Percentiles rank a stretch among this genome's conserved stretches.
Evolutionary conservation across 2,888 invertebrate genomes (phyloP).

Genomic region (Polietes domitor): DNA sequence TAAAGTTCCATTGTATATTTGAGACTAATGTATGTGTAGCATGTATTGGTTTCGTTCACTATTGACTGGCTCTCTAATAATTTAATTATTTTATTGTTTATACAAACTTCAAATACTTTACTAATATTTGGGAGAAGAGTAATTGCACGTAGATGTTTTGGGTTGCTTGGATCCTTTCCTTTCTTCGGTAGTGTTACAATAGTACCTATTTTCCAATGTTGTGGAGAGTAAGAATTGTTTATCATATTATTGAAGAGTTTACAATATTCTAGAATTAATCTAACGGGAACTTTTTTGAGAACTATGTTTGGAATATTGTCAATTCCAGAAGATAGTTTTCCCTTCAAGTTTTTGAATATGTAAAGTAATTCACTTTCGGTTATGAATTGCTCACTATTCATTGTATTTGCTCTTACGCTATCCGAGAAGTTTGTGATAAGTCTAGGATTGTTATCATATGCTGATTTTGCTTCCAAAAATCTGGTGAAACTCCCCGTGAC

Average conservation of each 20-base stretch:
- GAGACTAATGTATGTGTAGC: no score
- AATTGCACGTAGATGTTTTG: not conserved
- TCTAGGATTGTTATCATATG: not conserved
- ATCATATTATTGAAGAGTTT: no score
- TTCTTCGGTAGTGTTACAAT: no score
- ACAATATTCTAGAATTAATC: no score
- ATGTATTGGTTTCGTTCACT: no score
- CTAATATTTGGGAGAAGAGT: not conserved
- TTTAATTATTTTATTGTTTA: no score
- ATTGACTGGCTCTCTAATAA: no score
- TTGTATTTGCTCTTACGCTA: not conserved
- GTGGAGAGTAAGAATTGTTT: no score
- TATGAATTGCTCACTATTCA: not conserved
- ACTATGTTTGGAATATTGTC: not conserved
- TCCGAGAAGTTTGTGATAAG: not conserved
- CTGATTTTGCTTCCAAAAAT: not conserved
- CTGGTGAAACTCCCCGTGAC: not conserved
- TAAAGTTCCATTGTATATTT: no score
- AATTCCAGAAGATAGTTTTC: not conserved
- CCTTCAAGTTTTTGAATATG: not conserved
- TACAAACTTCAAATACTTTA: no score
- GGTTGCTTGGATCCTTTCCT: not conserved
- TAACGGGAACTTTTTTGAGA: not conserved
- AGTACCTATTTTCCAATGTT: no score
- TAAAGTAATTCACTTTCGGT: not conserved